Percentiles rank a stretch among this genome's conserved stretches.
Evolutionary conservation across 2,113 vertebrate species (phyloP).

Genomic region (Dicerorhinus sumatrensis): DNA sequence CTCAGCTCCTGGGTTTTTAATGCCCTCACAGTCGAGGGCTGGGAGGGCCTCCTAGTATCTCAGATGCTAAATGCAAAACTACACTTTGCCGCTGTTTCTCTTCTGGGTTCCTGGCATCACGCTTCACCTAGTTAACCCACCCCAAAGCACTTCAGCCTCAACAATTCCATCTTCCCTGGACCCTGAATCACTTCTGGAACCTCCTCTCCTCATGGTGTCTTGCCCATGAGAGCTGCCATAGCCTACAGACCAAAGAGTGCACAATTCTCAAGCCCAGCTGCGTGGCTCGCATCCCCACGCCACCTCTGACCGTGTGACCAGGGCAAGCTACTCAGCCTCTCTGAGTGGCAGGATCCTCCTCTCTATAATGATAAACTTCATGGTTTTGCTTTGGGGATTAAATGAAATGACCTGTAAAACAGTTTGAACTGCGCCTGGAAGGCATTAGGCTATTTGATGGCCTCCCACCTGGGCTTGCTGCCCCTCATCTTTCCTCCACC

Average conservation of each 20-base stretch:
- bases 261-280: background rate
- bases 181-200: background rate
- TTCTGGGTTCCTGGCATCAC: background rate
- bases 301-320: background rate
- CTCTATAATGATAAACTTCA: rapidly evolving
- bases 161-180: background rate
- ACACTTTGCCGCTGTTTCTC: background rate
- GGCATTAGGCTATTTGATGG: background rate
- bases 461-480: background rate
- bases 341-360: background rate
- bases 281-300: background rate
- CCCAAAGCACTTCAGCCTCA: background rate
- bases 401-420: background rate
- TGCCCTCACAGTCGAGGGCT: background rate
- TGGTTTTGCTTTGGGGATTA: background rate
- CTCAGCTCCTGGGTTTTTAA: background rate
- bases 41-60: background rate
- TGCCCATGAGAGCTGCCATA: background rate
- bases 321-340: background rate
- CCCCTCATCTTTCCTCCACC: background rate
- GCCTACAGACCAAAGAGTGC: background rate
- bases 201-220: background rate
- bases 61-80: background rate
- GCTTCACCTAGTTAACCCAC: background rate
- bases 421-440: background rate